These are phyloP conservation scores for Pollenia amentaria DNA, from an alignment of 2,888 invertebrate genomes.

Conservation along the genomic window DNA sequence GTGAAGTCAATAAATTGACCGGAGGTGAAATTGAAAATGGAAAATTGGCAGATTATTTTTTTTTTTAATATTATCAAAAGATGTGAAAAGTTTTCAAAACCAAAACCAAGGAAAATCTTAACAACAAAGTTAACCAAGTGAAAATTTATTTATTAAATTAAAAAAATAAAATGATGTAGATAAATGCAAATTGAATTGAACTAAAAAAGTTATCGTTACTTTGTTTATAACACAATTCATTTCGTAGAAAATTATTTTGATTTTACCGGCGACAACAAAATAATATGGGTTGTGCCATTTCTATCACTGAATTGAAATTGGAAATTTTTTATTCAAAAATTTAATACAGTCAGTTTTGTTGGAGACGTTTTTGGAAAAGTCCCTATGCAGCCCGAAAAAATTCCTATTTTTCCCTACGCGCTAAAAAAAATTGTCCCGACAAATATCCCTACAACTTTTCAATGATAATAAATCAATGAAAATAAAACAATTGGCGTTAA, in stretches of 20 bases:
- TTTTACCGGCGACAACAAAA: conserved; percentile 1
- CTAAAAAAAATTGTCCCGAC: too few species aligned
- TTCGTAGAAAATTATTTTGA: conserved; percentile 23
- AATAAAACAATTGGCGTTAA: too few species aligned
- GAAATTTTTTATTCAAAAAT: too few species aligned
- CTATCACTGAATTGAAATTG: too few species aligned
- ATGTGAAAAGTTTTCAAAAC: conserved; percentile 20
- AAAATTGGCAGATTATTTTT: conserved; percentile 56
- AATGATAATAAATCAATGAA: too few species aligned
- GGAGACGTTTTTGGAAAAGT: too few species aligned
- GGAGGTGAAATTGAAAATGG: conserved; percentile 74
- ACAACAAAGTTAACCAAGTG: conserved; percentile 38
- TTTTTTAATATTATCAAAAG: conserved; percentile 23
- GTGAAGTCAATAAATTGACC: conserved; percentile 72
- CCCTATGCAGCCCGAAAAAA: too few species aligned
- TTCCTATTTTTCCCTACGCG: too few species aligned
- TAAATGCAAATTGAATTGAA: conserved; percentile 38
- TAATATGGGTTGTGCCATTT: too few species aligned
- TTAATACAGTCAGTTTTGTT: too few species aligned
- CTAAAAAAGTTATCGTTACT: conserved; percentile 23
- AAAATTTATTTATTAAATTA: conserved; percentile 61
- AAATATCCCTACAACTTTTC: too few species aligned
- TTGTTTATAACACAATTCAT: conserved; percentile 19
- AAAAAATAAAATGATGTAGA: conserved; percentile 26
- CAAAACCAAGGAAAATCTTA: conserved; percentile 1